phyloP scores from a whole-genome alignment of 2,113 vertebrate genomes.

The Puffinus mauretanicus region DNA sequence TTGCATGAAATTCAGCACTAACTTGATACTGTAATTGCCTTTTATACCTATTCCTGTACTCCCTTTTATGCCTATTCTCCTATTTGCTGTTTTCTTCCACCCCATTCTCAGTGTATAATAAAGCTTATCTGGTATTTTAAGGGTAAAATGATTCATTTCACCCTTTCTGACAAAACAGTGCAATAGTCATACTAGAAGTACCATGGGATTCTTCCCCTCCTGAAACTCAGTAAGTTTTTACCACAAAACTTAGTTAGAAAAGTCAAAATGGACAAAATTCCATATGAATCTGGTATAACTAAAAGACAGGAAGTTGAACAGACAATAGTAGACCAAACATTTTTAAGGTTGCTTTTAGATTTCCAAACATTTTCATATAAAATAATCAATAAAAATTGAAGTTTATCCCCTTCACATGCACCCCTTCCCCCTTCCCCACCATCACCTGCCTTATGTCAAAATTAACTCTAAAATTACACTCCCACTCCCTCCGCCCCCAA shows the following conservation, averaged over 20 bases:
- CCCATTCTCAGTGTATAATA: constrained; percentile 34
- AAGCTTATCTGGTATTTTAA: constrained; percentile 39
- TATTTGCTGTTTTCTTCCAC: neutral
- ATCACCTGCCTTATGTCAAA: constrained; percentile 45
- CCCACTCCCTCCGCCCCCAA: constrained; percentile 10
- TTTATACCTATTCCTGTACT: neutral
- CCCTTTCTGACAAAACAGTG: constrained; percentile 37
- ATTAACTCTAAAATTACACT: constrained; percentile 52
- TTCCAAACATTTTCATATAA: constrained; percentile 73
- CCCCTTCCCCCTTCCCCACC: neutral
- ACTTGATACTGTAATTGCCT: neutral
- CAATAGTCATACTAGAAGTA: constrained; percentile 25
- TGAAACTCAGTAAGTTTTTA: constrained; percentile 53
- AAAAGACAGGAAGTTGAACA: constrained; percentile 61
- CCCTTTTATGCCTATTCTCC: neutral
- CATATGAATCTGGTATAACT: constrained; percentile 46
- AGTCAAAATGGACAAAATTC: constrained; percentile 67
- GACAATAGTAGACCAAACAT: constrained; percentile 60
- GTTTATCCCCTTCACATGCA: constrained; percentile 61
- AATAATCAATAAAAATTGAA: constrained; percentile 69
- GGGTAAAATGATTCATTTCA: constrained; percentile 25
- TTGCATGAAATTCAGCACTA: constrained; percentile 45
- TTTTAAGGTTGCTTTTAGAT: constrained; percentile 62
- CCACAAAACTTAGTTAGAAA: constrained; percentile 67
- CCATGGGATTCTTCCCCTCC: neutral